A percentile compares a stretch with the other conserved stretches of the same genome.
Evolutionary conservation across 2,888 invertebrate genomes (phyloP).

Genomic region (Caenorhabditis uteleia): DNA sequence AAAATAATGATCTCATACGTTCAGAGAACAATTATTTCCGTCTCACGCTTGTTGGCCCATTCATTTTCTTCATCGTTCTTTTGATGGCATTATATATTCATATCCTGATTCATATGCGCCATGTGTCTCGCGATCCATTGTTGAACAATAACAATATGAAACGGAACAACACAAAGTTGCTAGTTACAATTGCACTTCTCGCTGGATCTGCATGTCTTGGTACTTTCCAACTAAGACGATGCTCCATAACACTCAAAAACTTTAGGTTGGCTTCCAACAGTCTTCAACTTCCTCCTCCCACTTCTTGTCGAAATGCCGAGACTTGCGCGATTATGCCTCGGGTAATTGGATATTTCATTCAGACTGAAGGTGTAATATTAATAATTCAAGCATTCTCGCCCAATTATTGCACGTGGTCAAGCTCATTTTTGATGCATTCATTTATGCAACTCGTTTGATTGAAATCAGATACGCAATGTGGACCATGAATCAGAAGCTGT

Average conservation of each 20-base stretch:
- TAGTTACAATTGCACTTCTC: slow-evolving; percentile 59
- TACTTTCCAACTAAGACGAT: slow-evolving; percentile 7
- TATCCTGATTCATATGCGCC: slow-evolving; percentile 61
- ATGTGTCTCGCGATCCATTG: slow-evolving; percentile 50
- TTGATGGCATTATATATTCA: slow-evolving; percentile 60
- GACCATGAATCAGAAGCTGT: slow-evolving; percentile 39
- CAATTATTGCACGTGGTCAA: slow-evolving; percentile 60
- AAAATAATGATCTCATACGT: slow-evolving; percentile 12
- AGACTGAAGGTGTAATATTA: not conserved
- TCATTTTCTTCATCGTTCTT: slow-evolving; percentile 57
- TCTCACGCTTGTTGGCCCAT: slow-evolving; percentile 55
- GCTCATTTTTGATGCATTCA: slow-evolving; percentile 77
- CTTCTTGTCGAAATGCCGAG: slow-evolving; percentile 12
- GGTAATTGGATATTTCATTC: slow-evolving; percentile 9
- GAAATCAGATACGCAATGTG: slow-evolving; percentile 74
- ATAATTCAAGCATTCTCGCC: slow-evolving; percentile 44
- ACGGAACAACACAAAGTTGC: slow-evolving; percentile 53
- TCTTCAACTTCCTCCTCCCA: slow-evolving; percentile 48
- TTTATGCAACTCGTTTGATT: slow-evolving; percentile 77
- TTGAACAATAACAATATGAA: slow-evolving; percentile 47
- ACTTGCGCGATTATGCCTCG: slow-evolving; percentile 20
- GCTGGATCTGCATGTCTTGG: slow-evolving; percentile 60
- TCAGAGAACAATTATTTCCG: slow-evolving; percentile 56
- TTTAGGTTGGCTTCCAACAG: slow-evolving; percentile 56
- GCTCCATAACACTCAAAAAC: not conserved